These are phyloP conservation scores for Epizoanthus scotinus DNA, from an alignment of 92 coral and sea anemone genomes.

Conservation along the genomic window DNA sequence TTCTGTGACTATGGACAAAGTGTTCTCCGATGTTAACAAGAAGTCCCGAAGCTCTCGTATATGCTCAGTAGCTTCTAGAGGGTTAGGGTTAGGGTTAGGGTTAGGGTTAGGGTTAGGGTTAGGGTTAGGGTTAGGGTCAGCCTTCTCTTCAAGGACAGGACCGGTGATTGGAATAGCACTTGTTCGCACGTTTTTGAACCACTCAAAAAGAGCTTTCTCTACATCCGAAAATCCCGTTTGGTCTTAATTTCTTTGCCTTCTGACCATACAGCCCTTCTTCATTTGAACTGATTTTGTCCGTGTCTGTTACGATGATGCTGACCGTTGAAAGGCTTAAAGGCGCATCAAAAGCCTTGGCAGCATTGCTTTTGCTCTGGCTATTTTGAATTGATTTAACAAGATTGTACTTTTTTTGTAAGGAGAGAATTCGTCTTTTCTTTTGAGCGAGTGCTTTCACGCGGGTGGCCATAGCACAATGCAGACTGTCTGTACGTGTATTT, in stretches of 20 bases:
- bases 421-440: too few relatives aligned
- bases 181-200: constrained; percentile 27
- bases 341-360: too few relatives aligned
- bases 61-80: constrained; percentile 14
- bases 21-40: too few relatives aligned
- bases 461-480: background rate
- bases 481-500: background rate
- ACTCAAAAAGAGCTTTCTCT: constrained; percentile 12
- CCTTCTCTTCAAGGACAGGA: constrained; percentile 41
- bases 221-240: background rate
- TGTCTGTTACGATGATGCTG: background rate
- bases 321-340: constrained; percentile 1
- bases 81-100: too few relatives aligned
- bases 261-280: background rate
- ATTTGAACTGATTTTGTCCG: background rate
- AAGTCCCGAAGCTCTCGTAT: constrained; percentile 18
- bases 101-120: too few relatives aligned
- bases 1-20: too few relatives aligned
- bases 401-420: background rate
- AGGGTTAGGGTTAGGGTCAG: too few relatives aligned
- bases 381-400: background rate
- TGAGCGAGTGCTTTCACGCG: too few relatives aligned
- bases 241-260: background rate
- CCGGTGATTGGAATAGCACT: constrained; percentile 10
- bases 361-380: too few relatives aligned